These are phyloP conservation scores for Homarus americanus DNA, from an alignment of 1,140 invertebrate species.

Conservation along the genomic window DNA sequence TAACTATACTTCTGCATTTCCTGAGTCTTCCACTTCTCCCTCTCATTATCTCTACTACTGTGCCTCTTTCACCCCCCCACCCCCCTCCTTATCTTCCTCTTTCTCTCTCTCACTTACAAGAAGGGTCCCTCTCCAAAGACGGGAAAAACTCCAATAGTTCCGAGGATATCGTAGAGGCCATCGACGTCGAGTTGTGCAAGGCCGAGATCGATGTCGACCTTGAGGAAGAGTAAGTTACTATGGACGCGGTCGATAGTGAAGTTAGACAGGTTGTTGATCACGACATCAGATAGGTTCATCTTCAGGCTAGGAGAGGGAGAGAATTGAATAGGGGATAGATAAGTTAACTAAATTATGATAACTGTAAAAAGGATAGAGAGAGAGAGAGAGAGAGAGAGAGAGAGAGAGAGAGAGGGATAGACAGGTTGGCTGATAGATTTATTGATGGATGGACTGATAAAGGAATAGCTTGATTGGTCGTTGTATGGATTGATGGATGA, in stretches of 20 bases:
- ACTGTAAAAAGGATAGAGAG: no score
- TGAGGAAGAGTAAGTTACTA: slow-evolving; percentile 27
- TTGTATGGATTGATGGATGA: no score
- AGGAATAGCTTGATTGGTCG: no score
- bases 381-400: no score
- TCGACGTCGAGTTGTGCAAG: slow-evolving; percentile 16
- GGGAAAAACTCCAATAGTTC: slow-evolving; percentile 7
- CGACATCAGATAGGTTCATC: neutral
- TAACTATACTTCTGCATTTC: no score
- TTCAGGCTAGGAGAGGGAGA: neutral
- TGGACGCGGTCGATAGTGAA: slow-evolving; percentile 55
- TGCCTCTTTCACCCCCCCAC: neutral
- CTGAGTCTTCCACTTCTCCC: no score
- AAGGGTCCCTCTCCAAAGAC: slow-evolving; percentile 36
- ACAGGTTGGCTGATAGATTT: no score
- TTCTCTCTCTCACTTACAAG: slow-evolving; percentile 6
- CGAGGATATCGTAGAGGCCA: slow-evolving; percentile 5
- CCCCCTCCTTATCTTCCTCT: no score
- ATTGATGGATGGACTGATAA: no score
- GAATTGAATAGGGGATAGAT: neutral
- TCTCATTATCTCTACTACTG: neutral
- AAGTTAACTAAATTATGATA: no score
- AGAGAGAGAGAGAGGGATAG: no score
- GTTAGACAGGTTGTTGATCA: slow-evolving; percentile 19
- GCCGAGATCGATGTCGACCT: slow-evolving; percentile 16